Evolutionary conservation across 2,888 invertebrate species (phyloP), one percentile per base, ranked within the genome.

Genomic region (Hedya salicella): DNA sequence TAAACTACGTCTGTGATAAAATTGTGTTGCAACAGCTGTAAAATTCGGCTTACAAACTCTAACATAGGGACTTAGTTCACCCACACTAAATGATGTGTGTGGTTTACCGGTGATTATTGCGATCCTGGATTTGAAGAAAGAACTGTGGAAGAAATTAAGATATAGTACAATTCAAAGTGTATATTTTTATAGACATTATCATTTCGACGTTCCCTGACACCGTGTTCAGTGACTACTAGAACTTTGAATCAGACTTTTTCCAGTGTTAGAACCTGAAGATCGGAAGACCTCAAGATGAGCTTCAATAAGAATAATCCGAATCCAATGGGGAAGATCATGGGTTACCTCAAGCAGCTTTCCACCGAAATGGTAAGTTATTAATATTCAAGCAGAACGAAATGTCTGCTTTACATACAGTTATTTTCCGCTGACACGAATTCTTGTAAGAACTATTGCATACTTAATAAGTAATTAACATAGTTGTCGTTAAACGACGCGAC

Each of bases 261-360:
- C 40, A 61, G 52, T 54, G 46, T n/a, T 46, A 40, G 40, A 40
- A 60, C 32, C 36, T 42, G 75, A 80, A 80, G 76, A 71, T 76
- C 77, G 75, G 75, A 80, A 80, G 76, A 71, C 77, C 72, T 77
- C 85, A 91, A 87, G 81, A 93, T 93, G 92, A 93, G 92, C 77
- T 92, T 92, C 79, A 92, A 92, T 78, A 92, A 91, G 82, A 89
- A 92, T 73, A 92, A 91, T 78, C 90, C 92, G 77, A 91, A 91
- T 75, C 82, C 92, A 42, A 78, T 93, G 88, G 92, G 88, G 85
- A 93, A 92, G 78, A 85, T 93, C 71, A 89, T 92, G 91, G 93
- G 85, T 73, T 91, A 90, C 77, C 83, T 93, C 70, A 89, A 87
- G 77, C 92, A 93, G 82, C 85, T 93, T 68, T 92, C 93, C 80